phyloP scores from a whole-genome alignment of 2,797 vertebrate species.

The Alosa sapidissima region DNA sequence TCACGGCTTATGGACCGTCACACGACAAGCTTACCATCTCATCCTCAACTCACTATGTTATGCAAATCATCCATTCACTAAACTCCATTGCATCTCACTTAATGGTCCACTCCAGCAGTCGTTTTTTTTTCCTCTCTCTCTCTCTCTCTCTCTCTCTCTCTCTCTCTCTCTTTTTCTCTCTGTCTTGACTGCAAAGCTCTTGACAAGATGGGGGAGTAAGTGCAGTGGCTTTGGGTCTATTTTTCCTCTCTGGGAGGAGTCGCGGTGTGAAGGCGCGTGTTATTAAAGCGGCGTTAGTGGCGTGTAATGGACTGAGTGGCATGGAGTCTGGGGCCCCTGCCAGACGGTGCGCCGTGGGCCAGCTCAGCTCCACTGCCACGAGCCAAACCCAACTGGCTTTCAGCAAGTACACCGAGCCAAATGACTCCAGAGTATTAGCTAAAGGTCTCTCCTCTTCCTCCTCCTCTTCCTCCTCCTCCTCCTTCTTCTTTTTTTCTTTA shows the following conservation, averaged over 20 bases:
- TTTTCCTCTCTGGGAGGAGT: neutral
- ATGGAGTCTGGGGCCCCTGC: neutral
- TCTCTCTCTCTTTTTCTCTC: too few species aligned
- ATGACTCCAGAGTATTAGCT: neutral
- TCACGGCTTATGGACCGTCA: neutral
- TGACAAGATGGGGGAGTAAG: neutral
- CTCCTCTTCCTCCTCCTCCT: neutral
- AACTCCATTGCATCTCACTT: neutral
- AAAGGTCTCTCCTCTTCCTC: neutral
- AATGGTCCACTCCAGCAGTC: neutral
- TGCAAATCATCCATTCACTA: neutral
- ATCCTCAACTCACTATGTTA: neutral
- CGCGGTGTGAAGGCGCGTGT: neutral
- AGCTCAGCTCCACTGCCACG: neutral
- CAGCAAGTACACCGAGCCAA: neutral
- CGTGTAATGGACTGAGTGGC: neutral
- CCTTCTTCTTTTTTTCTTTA: neutral
- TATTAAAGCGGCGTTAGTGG: neutral
- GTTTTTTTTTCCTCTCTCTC: neutral
- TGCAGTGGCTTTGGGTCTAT: neutral
- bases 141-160: neutral
- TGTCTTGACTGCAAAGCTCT: neutral
- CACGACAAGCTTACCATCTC: neutral
- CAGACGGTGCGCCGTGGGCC: neutral
- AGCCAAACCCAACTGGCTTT: neutral